Conservation (phyloP, 2,113 vertebrate species). For the Heterocephalus glaber region DNA sequence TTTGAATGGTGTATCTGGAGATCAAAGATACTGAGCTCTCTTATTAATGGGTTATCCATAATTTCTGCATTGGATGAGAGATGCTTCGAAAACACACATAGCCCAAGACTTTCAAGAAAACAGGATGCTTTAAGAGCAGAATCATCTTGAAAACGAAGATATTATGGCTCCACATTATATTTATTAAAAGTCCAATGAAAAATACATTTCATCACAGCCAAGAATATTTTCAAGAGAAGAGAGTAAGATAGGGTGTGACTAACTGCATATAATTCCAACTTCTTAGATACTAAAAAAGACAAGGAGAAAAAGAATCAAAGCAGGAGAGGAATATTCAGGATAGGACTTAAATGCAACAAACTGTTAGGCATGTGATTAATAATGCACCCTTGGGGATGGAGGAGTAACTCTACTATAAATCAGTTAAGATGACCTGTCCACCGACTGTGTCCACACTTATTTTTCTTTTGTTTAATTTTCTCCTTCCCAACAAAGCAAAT, state of each 20-base stretch:
- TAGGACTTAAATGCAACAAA: background rate
- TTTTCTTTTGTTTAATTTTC: conserved; percentile 7
- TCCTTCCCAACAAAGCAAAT: background rate
- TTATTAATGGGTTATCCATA: background rate
- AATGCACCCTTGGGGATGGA: background rate
- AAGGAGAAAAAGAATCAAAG: background rate
- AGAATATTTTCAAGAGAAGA: conserved; percentile 51
- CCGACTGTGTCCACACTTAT: background rate
- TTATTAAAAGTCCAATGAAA: conserved; percentile 55
- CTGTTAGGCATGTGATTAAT: background rate
- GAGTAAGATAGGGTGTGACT: background rate
- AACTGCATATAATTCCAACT: conserved; percentile 46
- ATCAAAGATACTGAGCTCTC: background rate
- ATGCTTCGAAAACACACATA: background rate
- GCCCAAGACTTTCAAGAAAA: background rate
- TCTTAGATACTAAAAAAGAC: background rate
- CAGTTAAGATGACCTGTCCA: background rate
- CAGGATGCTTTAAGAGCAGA: background rate
- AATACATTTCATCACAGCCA: conserved; percentile 34
- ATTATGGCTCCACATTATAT: conserved; percentile 41
- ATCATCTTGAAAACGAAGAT: conserved; percentile 20
- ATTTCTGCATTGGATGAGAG: background rate
- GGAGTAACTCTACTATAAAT: background rate
- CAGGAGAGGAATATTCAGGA: background rate
- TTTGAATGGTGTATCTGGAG: background rate